A percentile compares a stretch with the other conserved stretches of the same genome.
These are phyloP conservation scores for Chrysogorgia sp. DNA, from an alignment of 92 coral and sea anemone genomes.

Conservation along the genomic window DNA sequence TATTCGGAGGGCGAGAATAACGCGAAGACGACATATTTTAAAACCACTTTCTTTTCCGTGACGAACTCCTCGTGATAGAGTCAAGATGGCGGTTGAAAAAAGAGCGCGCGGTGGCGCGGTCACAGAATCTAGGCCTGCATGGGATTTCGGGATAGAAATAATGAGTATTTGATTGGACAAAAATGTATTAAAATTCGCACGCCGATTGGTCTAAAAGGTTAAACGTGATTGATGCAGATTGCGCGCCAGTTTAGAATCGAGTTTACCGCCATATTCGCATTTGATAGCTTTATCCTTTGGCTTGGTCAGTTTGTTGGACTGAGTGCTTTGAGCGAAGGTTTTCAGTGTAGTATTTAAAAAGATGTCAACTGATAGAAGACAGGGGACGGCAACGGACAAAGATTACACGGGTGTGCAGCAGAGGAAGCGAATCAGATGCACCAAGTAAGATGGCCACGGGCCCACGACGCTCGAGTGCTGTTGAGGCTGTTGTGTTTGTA, in stretches of 20 bases:
- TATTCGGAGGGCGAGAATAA: slow-evolving; percentile 95
- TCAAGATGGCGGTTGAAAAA: slow-evolving; percentile 46
- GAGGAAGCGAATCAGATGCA: slow-evolving; percentile 17
- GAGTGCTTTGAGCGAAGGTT: not conserved
- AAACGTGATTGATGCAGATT: not conserved
- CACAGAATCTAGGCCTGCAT: not conserved
- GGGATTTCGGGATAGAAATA: slow-evolving; percentile 12
- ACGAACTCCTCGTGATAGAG: too few species aligned
- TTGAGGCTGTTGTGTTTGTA: not conserved
- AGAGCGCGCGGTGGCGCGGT: slow-evolving; percentile 5
- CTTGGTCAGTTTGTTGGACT: not conserved
- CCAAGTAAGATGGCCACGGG: slow-evolving; percentile 2
- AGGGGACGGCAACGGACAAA: slow-evolving; percentile 20
- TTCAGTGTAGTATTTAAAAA: not conserved
- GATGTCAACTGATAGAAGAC: slow-evolving; percentile 21
- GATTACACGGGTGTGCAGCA: slow-evolving; percentile 20
- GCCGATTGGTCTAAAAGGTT: slow-evolving; percentile 21
- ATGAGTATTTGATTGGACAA: not conserved
- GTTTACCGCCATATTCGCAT: slow-evolving; percentile 22
- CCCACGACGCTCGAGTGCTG: not conserved
- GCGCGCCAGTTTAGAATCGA: slow-evolving; percentile 31
- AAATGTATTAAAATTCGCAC: not conserved
- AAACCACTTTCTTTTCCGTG: too few species aligned
- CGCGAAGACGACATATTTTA: slow-evolving; percentile 69
- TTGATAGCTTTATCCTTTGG: not conserved